Conservation (phyloP, 1,140 invertebrate genomes). For the Phortica variegata region DNA sequence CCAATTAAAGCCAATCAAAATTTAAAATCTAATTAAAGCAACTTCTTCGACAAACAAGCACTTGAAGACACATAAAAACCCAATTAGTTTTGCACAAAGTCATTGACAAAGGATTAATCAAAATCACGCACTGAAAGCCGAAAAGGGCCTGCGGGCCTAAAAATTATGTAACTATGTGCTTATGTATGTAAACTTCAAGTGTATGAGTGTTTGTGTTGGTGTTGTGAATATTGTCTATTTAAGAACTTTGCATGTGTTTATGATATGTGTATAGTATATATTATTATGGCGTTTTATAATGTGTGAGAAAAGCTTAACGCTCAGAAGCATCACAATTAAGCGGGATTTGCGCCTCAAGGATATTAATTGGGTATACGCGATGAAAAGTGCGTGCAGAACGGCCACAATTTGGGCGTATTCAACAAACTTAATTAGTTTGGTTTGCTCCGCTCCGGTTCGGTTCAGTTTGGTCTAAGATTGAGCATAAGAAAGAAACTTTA, state of each 20-base stretch:
- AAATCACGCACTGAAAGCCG: constrained; percentile 14
- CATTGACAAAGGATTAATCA: constrained; percentile 40
- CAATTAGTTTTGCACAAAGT: constrained; percentile 37
- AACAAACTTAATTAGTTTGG: no score
- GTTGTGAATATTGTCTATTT: not conserved
- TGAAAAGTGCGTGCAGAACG: no score
- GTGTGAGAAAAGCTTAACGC: constrained; percentile 34
- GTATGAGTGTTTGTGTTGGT: constrained; percentile 1
- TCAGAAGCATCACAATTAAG: constrained; percentile 42
- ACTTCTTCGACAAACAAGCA: constrained; percentile 1
- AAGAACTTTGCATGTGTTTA: constrained; percentile 9
- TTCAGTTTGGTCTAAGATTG: no score
- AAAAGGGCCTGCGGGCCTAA: not conserved
- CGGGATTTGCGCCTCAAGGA: constrained; percentile 34
- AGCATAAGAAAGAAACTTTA: no score
- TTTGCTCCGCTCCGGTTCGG: no score
- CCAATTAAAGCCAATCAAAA: no score
- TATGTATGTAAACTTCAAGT: constrained; percentile 2
- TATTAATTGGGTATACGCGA: no score
- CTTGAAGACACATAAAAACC: constrained; percentile 12
- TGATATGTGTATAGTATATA: constrained; percentile 13
- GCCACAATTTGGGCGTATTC: no score
- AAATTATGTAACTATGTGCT: constrained; percentile 4
- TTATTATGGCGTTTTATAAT: constrained; percentile 16
- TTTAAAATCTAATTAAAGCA: not conserved